Percentiles rank a stretch among this genome's conserved stretches.
These are phyloP conservation scores for Chromobotia macracanthus DNA, from an alignment of 2,797 vertebrate genomes.

Conservation along the genomic window DNA sequence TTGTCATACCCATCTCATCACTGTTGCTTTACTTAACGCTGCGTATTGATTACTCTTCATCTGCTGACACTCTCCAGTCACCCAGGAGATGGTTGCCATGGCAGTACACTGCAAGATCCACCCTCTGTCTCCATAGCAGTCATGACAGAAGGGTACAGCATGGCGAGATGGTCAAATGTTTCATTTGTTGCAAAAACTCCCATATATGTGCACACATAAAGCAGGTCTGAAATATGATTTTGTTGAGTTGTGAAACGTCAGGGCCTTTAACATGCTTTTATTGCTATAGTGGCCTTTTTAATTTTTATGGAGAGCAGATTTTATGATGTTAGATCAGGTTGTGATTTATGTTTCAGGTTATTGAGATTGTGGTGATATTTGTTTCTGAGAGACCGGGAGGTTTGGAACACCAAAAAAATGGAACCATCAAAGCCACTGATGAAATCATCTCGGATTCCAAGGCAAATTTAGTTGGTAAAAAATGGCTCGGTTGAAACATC, in stretches of 20 bases:
- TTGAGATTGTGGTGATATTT: slow-evolving; percentile 12
- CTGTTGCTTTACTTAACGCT: slow-evolving; percentile 5
- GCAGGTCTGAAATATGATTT: background rate
- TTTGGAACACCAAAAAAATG: slow-evolving; percentile 65
- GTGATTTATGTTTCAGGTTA: slow-evolving; percentile 29
- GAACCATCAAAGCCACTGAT: slow-evolving; percentile 11
- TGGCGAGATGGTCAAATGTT: slow-evolving; percentile 34
- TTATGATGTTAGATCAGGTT: slow-evolving; percentile 28
- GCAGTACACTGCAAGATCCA: slow-evolving; percentile 30
- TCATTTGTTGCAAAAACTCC: slow-evolving; percentile 22
- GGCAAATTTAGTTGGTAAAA: slow-evolving; percentile 7
- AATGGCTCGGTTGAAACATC: slow-evolving; percentile 21
- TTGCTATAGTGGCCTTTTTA: slow-evolving; percentile 7
- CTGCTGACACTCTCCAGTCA: slow-evolving; percentile 30
- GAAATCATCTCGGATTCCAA: slow-evolving; percentile 31
- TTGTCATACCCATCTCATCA: slow-evolving; percentile 7
- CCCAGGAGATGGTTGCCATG: slow-evolving; percentile 50
- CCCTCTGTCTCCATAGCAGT: slow-evolving; percentile 23
- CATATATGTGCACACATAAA: background rate
- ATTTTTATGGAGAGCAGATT: slow-evolving; percentile 35
- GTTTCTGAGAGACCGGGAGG: slow-evolving; percentile 58
- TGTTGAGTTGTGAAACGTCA: slow-evolving; percentile 44
- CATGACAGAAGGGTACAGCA: slow-evolving; percentile 19
- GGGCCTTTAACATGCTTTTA: slow-evolving; percentile 29
- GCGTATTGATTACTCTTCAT: slow-evolving; percentile 29